Evolutionary conservation across 1,140 invertebrate species (phyloP), one percentile per base, ranked within the genome.

Genomic region (Polyergus mexicanus): DNA sequence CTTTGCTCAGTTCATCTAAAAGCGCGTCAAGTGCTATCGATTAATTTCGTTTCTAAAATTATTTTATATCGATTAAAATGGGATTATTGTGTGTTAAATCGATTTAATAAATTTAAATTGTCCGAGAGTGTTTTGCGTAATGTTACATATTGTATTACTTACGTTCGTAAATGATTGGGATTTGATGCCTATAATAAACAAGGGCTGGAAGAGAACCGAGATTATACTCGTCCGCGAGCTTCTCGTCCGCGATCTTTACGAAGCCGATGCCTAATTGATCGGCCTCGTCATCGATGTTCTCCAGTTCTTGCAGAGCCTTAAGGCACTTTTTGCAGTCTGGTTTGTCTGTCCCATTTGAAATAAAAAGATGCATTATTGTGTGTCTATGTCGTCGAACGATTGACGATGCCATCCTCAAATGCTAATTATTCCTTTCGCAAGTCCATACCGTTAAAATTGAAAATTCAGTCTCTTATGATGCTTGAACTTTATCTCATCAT

Each of bases 241-340:
- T 96, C 95, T 98, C 98, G 94, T 99, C 98, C 88, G 98, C 97
- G 92, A 99, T 99, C 95, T 99, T 99, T 32, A 99, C 98, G 94
- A 99, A 99, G 86, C 98, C 98, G 92, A 99, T 99, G 65, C 98
- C 98, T 84, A 99, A 96, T 93, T 99, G 98, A 95, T 99, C 98
- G n/a, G 98, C 98, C 95, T 99, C 98, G 92, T 99, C 98, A 93
- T 99, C 98, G 92, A 99, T 99, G 95, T 99, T 99, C 94, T 99
- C 98, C 94, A 99, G 94, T 95, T 98, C 98, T 95, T 98, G 97
- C 65, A 98, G 95, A 62, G 98, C 98, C 95, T 98, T 98, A 41
- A 98, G 97, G 93, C 98, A 98, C 95, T 98, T 98, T 93, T 98
- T 98, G 95, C 98, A 98, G 94, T 98, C 98, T 81, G 98, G 97